These are phyloP conservation scores for Heterocephalus glaber DNA, from an alignment of 2,113 vertebrate species.

Conservation along the genomic window DNA sequence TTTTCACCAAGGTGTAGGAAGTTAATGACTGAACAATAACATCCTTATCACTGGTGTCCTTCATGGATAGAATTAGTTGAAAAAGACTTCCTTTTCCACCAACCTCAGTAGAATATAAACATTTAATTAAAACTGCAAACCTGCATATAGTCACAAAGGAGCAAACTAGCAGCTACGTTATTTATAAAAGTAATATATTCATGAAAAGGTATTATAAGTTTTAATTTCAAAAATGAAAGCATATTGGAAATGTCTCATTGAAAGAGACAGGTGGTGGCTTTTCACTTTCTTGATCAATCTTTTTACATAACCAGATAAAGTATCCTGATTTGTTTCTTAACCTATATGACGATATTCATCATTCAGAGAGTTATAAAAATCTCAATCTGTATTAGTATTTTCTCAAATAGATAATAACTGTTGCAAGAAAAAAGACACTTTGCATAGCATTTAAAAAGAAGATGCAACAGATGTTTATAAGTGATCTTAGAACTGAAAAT, in stretches of 20 bases:
- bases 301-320: not conserved
- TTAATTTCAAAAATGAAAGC: slow-evolving; percentile 41
- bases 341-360: not conserved
- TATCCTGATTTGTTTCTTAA: not conserved
- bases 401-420: not conserved
- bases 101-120: not conserved
- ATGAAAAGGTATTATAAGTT: not conserved
- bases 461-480: not conserved
- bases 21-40: not conserved
- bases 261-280: not conserved
- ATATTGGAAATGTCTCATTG: not conserved
- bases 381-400: not conserved
- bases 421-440: not conserved
- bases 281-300: not conserved
- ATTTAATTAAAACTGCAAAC: not conserved
- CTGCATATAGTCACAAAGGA: not conserved
- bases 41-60: not conserved
- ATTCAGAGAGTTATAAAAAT: not conserved
- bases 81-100: not conserved
- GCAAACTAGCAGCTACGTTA: not conserved
- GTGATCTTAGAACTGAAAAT: not conserved
- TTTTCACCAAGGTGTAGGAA: not conserved
- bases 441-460: not conserved
- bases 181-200: not conserved
- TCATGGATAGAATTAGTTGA: not conserved